Conservation (phyloP, 92 coral and sea anemone genomes). For the Palythoa grandis region DNA sequence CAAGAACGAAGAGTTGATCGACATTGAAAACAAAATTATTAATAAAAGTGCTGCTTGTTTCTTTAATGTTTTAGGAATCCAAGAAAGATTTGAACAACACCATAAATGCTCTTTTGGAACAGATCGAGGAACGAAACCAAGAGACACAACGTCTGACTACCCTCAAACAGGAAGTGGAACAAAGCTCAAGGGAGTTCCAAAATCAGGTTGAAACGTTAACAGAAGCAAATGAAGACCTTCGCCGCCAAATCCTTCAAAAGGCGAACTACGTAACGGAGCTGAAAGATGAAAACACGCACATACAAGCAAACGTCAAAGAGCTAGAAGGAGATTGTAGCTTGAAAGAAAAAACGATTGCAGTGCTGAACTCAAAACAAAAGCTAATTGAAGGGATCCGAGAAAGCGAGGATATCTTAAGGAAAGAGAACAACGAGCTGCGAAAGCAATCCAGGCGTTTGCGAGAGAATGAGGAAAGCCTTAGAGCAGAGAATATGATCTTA, state of each 20-base stretch:
- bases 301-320: constrained; percentile 6
- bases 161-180: constrained; percentile 6
- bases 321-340: constrained; percentile 14
- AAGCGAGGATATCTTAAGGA: constrained; percentile 26
- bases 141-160: constrained; percentile 25
- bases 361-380: constrained; percentile 25
- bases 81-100: constrained; percentile 35
- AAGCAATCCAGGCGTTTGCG: constrained; percentile 31
- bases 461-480: constrained; percentile 30
- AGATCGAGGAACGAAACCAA: constrained; percentile 21
- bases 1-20: too few relatives aligned
- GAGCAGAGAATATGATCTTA: constrained; percentile 21
- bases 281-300: background rate
- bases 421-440: constrained; percentile 38
- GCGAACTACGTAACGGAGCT: background rate
- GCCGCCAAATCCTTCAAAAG: constrained; percentile 18
- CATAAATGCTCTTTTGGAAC: constrained; percentile 26
- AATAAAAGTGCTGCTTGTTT: background rate
- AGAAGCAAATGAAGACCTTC: constrained; percentile 18
- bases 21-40: background rate
- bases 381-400: constrained; percentile 31
- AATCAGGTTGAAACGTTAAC: constrained; percentile 12
- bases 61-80: background rate
- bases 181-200: background rate
- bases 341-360: constrained; percentile 31